Base-by-base conservation (phyloP, 2,113 vertebrate species). In the Etheostoma spectabile region DNA sequence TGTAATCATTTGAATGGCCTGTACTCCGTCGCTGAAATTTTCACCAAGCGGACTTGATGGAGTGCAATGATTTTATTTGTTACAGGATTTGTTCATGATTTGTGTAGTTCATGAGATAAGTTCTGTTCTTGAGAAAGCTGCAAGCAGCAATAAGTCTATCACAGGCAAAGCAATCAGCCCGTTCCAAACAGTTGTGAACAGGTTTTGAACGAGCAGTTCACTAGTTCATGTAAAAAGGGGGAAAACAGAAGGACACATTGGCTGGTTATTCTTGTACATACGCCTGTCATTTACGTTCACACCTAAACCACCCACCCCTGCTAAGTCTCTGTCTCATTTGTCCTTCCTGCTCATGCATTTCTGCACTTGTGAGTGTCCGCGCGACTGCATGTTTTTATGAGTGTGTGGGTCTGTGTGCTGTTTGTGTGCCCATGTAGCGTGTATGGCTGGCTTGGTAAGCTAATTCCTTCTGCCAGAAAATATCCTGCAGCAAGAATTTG, bases 271-370 rank as follows among this genome's bases (percentile, higher is more conserved):
- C 79, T 86, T 24, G 66, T 81, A 77, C 86, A 84, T 82, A 91
- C 82, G 86, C 85, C 92, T 91, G 92, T 92, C 92, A 92, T 87
- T 88, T 80, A 80, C 88, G 90, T 92, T 93, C 91, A 88, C 91
- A 92, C 90, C 83, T 84, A 49, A 85, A 79, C 73, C 71, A 74
- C 56, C 77, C 91, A 64, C 88, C 85, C 82, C 77, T 83, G 60
- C 65, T 24, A 77, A 82, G 69, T 87, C 87, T 86, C 84, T 67
- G 83, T 77, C 77, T 70, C 80, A 80, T 88, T 89, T 82, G 87
- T 89, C 80, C 82, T 63, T 52, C 79, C 68, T 67, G 42, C 48
- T 62, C 57, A 79, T 78, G 89, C 79, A 42, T 71, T 83, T 82
- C 30, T 77, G 73, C 68, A 46, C 77, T 68, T 35, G 24, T 52